Evolutionary conservation across 2,888 invertebrate species (phyloP).

Genomic region (Cetonia aurata): DNA sequence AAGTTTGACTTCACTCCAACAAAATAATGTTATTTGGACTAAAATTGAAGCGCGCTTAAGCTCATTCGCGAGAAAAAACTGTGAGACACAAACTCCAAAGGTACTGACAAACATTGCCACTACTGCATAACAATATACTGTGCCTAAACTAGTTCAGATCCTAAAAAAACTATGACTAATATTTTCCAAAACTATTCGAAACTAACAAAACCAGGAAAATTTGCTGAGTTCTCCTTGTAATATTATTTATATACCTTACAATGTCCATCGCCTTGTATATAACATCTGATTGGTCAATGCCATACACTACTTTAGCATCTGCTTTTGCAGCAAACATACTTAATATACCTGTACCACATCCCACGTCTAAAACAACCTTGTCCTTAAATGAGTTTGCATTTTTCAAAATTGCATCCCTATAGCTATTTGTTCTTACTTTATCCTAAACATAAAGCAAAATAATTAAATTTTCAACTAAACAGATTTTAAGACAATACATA

Average conservation of each 20-base stretch:
- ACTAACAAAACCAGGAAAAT: no score
- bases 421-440: conserved; percentile 86
- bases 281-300: conserved; percentile 96
- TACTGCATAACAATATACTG: no score
- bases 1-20: no score
- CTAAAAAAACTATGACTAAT: no score
- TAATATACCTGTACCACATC: conserved; percentile 97
- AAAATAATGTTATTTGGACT: no score
- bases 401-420: conserved; percentile 84
- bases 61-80: no score
- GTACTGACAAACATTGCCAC: no score
- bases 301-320: conserved; percentile 90
- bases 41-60: no score
- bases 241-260: conserved; percentile 72
- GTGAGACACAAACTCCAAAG: no score
- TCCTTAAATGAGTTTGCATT: conserved; percentile 78
- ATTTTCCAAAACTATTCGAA: no score
- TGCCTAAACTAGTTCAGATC: no score
- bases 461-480: neutral
- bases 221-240: no score
- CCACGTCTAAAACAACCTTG: conserved; percentile 93
- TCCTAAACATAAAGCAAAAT: conserved; percentile 69
- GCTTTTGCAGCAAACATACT: conserved; percentile 98
- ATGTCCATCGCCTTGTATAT: conserved; percentile 97
- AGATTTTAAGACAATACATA: conserved; percentile 62